A percentile compares a stretch with the other conserved stretches of the same genome.
Conservation (phyloP, 2,888 invertebrate species). For the Embidobia sp. region DNA sequence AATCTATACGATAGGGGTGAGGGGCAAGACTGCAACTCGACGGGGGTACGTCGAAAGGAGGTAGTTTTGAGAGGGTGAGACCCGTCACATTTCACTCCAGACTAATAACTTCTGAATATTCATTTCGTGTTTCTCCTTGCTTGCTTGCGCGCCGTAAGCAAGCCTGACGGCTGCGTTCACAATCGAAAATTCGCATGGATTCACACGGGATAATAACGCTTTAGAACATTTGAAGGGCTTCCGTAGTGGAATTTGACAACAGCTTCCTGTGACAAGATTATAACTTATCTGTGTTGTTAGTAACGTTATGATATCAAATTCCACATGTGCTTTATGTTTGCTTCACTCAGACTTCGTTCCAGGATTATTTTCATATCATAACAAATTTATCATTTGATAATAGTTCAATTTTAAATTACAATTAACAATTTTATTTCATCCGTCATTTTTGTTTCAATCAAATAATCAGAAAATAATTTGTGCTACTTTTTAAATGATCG, state of each 20-base stretch:
- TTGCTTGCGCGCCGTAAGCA: slow-evolving; percentile 77
- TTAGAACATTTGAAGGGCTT: slow-evolving; percentile 63
- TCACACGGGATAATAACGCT: slow-evolving; percentile 64
- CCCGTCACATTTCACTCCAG: slow-evolving; percentile 82
- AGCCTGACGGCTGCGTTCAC: slow-evolving; percentile 79
- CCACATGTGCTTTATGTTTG: slow-evolving; percentile 7
- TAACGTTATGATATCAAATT: slow-evolving; percentile 24
- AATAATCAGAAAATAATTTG: too few species aligned
- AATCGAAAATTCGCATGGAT: slow-evolving; percentile 67
- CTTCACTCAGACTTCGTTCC: background rate
- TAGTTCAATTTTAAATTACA: too few species aligned
- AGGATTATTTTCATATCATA: background rate
- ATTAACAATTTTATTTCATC: too few species aligned
- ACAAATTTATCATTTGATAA: too few species aligned
- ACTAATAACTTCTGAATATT: slow-evolving; percentile 82
- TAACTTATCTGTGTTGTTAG: slow-evolving; percentile 44
- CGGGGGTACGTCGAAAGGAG: slow-evolving; percentile 70
- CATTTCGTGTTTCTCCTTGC: slow-evolving; percentile 81
- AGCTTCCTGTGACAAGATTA: slow-evolving; percentile 59
- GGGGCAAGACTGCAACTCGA: slow-evolving; percentile 64
- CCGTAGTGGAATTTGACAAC: slow-evolving; percentile 58
- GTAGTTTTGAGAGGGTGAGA: slow-evolving; percentile 78
- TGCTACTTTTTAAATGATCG: too few species aligned
- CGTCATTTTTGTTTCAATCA: too few species aligned
- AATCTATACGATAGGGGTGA: slow-evolving; percentile 77